phyloP scores from a whole-genome alignment of 1,140 invertebrate species.

The Drosophila pectinifera region DNA sequence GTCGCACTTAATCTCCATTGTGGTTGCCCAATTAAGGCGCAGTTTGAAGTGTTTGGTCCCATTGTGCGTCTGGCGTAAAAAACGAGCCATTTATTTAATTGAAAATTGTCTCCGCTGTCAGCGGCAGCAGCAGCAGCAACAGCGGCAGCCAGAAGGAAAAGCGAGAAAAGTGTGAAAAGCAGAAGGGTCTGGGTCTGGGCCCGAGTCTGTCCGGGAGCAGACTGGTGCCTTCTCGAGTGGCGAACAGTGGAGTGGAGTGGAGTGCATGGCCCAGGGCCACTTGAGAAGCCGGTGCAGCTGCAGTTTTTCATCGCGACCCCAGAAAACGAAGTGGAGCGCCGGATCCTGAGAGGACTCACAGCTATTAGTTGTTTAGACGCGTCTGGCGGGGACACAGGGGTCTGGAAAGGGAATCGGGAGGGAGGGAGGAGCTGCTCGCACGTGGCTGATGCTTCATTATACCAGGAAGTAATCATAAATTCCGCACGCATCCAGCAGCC shows the following conservation, averaged over 20 bases:
- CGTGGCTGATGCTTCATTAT: slow-evolving; percentile 76
- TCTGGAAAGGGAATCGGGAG: slow-evolving; percentile 1
- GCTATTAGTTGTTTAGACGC: slow-evolving; percentile 75
- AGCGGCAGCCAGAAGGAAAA: slow-evolving; percentile 47
- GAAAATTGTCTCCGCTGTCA: slow-evolving; percentile 80
- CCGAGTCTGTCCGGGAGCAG: slow-evolving; percentile 15
- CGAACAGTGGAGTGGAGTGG: background rate
- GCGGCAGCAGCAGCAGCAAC: slow-evolving; percentile 51
- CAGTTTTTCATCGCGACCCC: slow-evolving; percentile 52
- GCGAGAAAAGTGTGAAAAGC: slow-evolving; percentile 27
- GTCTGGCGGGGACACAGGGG: slow-evolving; percentile 55
- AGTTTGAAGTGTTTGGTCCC: slow-evolving; percentile 34
- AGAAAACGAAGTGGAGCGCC: slow-evolving; percentile 48
- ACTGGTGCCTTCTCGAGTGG: slow-evolving; percentile 24
- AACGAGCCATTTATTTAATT: slow-evolving; percentile 79
- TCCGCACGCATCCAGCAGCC: slow-evolving; percentile 58
- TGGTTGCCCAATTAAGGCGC: slow-evolving; percentile 35
- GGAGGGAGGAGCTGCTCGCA: slow-evolving; percentile 45
- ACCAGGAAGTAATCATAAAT: slow-evolving; percentile 82
- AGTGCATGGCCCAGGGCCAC: slow-evolving; percentile 20
- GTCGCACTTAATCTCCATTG: slow-evolving; percentile 27
- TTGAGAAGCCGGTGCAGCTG: slow-evolving; percentile 59
- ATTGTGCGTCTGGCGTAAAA: slow-evolving; percentile 66
- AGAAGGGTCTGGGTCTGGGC: slow-evolving; percentile 18
- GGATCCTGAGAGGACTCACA: slow-evolving; percentile 64